A percentile compares a stretch with the other conserved stretches of the same genome.
phyloP scores from a whole-genome alignment of 1,140 invertebrate genomes.

The Drosophila miranda region DNA sequence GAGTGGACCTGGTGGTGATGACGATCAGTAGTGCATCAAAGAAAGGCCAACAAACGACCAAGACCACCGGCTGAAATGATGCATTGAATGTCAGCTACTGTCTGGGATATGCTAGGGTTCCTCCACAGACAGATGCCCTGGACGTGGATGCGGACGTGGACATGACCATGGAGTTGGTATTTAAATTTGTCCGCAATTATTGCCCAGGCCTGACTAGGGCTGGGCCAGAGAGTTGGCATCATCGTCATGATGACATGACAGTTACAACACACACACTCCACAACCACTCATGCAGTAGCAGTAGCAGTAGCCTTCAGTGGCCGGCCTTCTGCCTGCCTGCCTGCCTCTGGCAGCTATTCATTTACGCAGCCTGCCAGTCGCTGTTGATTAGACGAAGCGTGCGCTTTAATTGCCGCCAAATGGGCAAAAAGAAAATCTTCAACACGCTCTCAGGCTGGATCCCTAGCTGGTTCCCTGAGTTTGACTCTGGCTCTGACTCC shows the following conservation, averaged over 20 bases:
- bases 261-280: conserved; percentile 60
- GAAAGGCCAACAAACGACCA: conserved; percentile 19
- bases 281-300: no score
- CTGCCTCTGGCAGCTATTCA: conserved; percentile 71
- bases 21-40: conserved; percentile 25
- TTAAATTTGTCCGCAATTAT: conserved; percentile 77
- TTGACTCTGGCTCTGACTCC: background rate
- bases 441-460: conserved; percentile 48
- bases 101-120: conserved; percentile 45
- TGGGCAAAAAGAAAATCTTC: conserved; percentile 60
- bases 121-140: conserved; percentile 3
- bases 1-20: conserved; percentile 20
- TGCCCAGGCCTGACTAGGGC: conserved; percentile 59
- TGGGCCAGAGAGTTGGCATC: conserved; percentile 47
- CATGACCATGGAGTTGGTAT: conserved; percentile 46
- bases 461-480: conserved; percentile 1
- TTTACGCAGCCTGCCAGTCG: conserved; percentile 76
- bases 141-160: background rate
- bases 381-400: conserved; percentile 78
- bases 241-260: conserved; percentile 78
- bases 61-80: conserved; percentile 77
- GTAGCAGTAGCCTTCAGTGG: conserved; percentile 30
- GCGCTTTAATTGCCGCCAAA: conserved; percentile 78
- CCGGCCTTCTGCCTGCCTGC: conserved; percentile 32
- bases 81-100: conserved; percentile 72